Base-by-base conservation (phyloP, 2,797 vertebrate species). In the Siniperca obscura region DNA sequence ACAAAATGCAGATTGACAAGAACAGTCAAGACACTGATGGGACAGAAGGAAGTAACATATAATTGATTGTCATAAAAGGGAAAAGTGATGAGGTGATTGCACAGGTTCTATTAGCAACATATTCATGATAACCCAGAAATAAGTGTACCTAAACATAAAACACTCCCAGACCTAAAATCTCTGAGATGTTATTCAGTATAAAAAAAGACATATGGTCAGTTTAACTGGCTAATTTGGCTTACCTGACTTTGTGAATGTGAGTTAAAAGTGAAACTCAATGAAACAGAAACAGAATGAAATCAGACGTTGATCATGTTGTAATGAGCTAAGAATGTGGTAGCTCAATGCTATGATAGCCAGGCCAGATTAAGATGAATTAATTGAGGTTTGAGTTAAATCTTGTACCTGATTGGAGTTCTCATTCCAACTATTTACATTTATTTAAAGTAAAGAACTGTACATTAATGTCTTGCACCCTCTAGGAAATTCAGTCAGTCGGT, bases 41-140 rank as follows among this genome's bases (percentile, higher is more conserved):
- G 48, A 85, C 67, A 84, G 69, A 76, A 55, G 64, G 55, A 87
- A 85, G 81, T 40, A 85, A 89, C 80, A 70, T 70, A 90, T 11
- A 85, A 81, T 62, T 91, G 95, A 95, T 94, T 96, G 96, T 96
- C 95, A 86, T 80, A 83, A 93, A 93, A 80, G 93, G 83, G 87
- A 86, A 90, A 90, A 87, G 79, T 86, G 69, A 89, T 86, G 76
- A 85, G 70, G 87, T 82, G 90, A 94, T 92, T 94, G 92, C 92
- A 94, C 91, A 27, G 76, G 65, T 87, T 68, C 86, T 57, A 82
- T 71, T 55, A 83, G 66, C 12, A 74, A 90, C 72, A 64, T 70
- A 60, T 69, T 78, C 40, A 81, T 79, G 61, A 69, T 80, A 69
- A 66, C 12, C 40, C 22, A 70, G 65, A 81, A 62, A 82, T 48